Evolutionary conservation across 2,797 vertebrate genomes (phyloP).

Genomic region (Tragopan temminckii): DNA sequence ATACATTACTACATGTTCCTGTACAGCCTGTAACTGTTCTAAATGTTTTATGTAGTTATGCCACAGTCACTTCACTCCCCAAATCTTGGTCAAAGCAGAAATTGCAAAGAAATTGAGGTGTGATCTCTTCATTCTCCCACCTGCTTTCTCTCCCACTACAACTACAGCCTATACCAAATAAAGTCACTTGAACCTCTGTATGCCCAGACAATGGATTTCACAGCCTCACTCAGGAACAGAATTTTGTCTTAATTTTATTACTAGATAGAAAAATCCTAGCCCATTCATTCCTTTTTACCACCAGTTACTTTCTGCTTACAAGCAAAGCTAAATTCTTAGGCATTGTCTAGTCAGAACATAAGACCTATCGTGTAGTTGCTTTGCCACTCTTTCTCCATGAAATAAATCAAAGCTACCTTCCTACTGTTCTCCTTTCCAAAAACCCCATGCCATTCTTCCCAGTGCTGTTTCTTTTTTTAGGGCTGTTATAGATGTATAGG

Average conservation of each 20-base stretch:
- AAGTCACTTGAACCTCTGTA: not conserved
- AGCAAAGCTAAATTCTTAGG: not conserved
- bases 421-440: not conserved
- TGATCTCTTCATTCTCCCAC: not conserved
- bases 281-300: not conserved
- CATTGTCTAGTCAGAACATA: not conserved
- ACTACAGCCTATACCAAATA: not conserved
- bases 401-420: not conserved
- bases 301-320: not conserved
- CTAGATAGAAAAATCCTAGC: not conserved
- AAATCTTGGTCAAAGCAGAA: not conserved
- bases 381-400: not conserved
- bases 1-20: not conserved
- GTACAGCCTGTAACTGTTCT: not conserved
- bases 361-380: not conserved
- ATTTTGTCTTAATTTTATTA: not conserved
- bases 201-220: not conserved
- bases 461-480: not conserved
- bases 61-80: not conserved
- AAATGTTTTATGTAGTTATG: not conserved
- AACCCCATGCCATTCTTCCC: not conserved
- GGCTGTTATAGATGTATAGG: not conserved
- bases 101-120: not conserved
- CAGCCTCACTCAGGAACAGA: not conserved
- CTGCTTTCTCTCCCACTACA: not conserved